These are phyloP conservation scores for Chymomyza fuscimana DNA, from an alignment of 2,888 invertebrate genomes.

Conservation along the genomic window DNA sequence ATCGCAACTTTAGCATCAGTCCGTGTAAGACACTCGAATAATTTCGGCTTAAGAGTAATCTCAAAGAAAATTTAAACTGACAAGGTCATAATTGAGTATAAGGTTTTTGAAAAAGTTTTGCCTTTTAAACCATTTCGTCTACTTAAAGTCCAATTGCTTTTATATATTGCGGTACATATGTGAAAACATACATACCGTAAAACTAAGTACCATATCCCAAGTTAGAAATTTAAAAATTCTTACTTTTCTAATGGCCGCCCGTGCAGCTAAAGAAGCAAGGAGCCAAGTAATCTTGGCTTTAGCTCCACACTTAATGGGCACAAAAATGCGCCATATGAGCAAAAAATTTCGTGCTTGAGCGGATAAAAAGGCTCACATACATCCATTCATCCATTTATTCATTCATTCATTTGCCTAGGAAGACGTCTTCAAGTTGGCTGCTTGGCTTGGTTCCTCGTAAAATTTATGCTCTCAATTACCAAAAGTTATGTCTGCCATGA, in stretches of 20 bases:
- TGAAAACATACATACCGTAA: not conserved
- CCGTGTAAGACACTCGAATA: no score
- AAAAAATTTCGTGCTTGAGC: slow-evolving; percentile 49
- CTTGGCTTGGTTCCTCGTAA: slow-evolving; percentile 40
- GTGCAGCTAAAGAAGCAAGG: no score
- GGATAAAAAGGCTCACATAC: slow-evolving; percentile 18
- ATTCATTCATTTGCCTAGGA: not conserved
- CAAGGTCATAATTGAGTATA: not conserved
- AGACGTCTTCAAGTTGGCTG: slow-evolving; percentile 21
- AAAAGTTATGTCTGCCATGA: slow-evolving; percentile 52
- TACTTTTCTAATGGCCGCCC: not conserved
- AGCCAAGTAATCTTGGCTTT: not conserved
- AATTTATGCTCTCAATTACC: slow-evolving; percentile 61
- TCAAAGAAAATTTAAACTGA: not conserved
- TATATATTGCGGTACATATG: not conserved
- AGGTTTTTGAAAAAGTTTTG: not conserved
- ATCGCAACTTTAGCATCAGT: no score
- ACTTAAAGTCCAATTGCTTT: not conserved
- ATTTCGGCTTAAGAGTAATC: not conserved
- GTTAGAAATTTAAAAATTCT: not conserved
- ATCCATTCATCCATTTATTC: not conserved
- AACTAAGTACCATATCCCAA: not conserved
- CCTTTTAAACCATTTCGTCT: not conserved
- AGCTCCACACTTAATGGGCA: slow-evolving; percentile 37
- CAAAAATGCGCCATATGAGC: slow-evolving; percentile 22